These are phyloP conservation scores for Aporophyla nigra DNA, from an alignment of 2,888 invertebrate genomes.

Conservation along the genomic window DNA sequence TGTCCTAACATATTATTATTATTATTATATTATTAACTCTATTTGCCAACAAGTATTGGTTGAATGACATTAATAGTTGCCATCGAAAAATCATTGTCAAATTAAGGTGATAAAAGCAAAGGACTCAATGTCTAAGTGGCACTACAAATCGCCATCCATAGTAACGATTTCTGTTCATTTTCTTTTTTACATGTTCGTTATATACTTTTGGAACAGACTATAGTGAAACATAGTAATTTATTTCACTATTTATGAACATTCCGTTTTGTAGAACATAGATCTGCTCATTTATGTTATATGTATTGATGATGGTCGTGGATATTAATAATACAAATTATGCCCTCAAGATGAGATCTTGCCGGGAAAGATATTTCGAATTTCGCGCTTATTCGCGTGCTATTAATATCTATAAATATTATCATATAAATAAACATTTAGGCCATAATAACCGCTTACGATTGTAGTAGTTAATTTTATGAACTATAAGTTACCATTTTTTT, in stretches of 20 bases:
- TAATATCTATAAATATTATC: neutral
- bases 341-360: constrained; percentile 2
- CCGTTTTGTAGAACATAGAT: constrained; percentile 62
- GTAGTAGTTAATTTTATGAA: constrained; percentile 28
- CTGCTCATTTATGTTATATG: constrained; percentile 48
- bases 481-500: constrained; percentile 47
- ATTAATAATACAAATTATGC: neutral
- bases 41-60: neutral
- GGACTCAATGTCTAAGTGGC: neutral
- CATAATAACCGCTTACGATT: constrained; percentile 21
- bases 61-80: neutral
- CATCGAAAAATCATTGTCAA: neutral
- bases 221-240: constrained; percentile 50
- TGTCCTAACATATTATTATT: too few relatives aligned
- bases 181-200: neutral
- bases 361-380: neutral
- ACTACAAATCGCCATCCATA: neutral
- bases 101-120: neutral
- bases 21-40: too few relatives aligned
- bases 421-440: neutral
- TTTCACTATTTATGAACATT: constrained; percentile 52
- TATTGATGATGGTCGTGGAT: constrained; percentile 36
- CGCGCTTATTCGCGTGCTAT: neutral
- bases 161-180: neutral
- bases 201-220: neutral